Conservation (phyloP, 2,888 invertebrate species). For the Diplazon laetatorius region DNA sequence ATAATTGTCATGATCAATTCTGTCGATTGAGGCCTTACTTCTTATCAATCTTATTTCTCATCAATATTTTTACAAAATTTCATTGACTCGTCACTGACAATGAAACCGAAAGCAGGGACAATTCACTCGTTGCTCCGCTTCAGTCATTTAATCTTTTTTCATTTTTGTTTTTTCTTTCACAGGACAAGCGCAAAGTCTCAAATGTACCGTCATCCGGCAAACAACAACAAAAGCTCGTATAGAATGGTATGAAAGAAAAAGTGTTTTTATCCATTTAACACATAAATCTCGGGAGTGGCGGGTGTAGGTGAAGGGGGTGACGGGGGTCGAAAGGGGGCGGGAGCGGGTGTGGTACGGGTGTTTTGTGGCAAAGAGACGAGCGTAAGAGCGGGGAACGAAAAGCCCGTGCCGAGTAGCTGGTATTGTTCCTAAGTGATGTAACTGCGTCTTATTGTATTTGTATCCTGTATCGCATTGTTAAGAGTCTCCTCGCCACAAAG, state of each 20-base stretch:
- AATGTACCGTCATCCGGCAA: too few species aligned
- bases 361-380: slow-evolving; percentile 53
- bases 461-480: slow-evolving; percentile 83
- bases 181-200: too few species aligned
- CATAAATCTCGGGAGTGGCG: slow-evolving; percentile 80
- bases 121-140: too few species aligned
- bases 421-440: slow-evolving; percentile 83
- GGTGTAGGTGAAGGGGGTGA: slow-evolving; percentile 63
- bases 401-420: slow-evolving; percentile 65
- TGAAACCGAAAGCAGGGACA: too few species aligned
- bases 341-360: slow-evolving; percentile 46
- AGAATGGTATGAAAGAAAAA: slow-evolving; percentile 56
- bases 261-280: slow-evolving; percentile 82
- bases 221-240: too few species aligned
- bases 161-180: too few species aligned
- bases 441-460: slow-evolving; percentile 83
- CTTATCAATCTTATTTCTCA: too few species aligned
- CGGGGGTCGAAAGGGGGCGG: slow-evolving; percentile 17
- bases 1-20: too few species aligned
- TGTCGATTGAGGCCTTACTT: too few species aligned
- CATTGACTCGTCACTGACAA: too few species aligned
- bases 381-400: slow-evolving; percentile 54
- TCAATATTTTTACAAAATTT: too few species aligned
- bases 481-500: slow-evolving; percentile 81
- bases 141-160: too few species aligned